These are phyloP conservation scores for Thymelicus lineola DNA, from an alignment of 2,888 invertebrate genomes.

Conservation along the genomic window DNA sequence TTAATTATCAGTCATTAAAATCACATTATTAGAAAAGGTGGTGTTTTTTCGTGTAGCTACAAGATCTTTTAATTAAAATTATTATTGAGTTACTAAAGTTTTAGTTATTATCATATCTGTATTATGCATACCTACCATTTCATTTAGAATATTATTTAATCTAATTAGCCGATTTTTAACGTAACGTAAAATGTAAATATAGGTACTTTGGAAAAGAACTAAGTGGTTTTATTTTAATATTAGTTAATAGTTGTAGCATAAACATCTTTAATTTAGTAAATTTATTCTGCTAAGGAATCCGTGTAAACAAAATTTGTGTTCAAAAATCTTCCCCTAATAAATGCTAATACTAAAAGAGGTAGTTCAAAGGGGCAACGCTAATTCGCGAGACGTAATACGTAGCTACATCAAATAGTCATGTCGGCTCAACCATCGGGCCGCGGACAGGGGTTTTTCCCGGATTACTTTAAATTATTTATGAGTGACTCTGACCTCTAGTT, in stretches of 20 bases:
- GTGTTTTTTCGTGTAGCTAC: too few species aligned
- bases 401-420: conserved; percentile 74
- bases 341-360: conserved; percentile 44
- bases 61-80: too few species aligned
- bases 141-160: too few species aligned
- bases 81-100: too few species aligned
- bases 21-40: too few species aligned
- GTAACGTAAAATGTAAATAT: too few species aligned
- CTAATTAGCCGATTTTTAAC: too few species aligned
- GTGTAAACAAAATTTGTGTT: conserved; percentile 43
- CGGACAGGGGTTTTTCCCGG: conserved; percentile 79
- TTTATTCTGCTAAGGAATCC: conserved; percentile 13
- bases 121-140: too few species aligned
- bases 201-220: too few species aligned
- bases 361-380: conserved; percentile 57
- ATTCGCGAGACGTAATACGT: conserved; percentile 67
- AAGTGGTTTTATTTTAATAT: too few species aligned
- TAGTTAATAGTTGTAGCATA: not conserved
- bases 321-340: conserved; percentile 36
- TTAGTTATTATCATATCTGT: too few species aligned
- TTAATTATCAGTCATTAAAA: too few species aligned
- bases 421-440: conserved; percentile 61
- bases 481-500: conserved; percentile 74
- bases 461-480: conserved; percentile 84
- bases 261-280: conserved; percentile 8